Percentiles rank a stretch among this genome's conserved stretches.
These are phyloP conservation scores for Ceyx cyanopectus DNA, from an alignment of 2,113 vertebrate genomes.

Conservation along the genomic window DNA sequence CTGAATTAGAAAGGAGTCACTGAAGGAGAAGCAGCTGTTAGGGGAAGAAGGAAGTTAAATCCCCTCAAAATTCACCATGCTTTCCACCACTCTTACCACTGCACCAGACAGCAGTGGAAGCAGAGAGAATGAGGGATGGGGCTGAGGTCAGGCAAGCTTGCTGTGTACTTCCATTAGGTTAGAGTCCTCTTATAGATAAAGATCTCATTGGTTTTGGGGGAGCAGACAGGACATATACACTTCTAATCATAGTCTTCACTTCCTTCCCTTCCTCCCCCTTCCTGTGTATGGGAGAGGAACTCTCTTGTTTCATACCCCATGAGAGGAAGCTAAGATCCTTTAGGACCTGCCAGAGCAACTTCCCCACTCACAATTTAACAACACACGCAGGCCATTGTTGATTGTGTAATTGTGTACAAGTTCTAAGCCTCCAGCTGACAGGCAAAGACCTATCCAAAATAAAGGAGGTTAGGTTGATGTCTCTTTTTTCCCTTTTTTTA, in stretches of 20 bases:
- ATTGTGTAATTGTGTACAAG: neutral
- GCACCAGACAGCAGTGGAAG: neutral
- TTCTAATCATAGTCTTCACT: neutral
- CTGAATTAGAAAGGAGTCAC: neutral
- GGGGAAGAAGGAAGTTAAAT: neutral
- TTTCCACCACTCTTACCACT: neutral
- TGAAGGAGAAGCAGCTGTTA: neutral
- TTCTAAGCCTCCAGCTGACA: neutral
- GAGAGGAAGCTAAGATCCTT: neutral
- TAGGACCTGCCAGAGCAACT: neutral
- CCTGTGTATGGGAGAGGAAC: neutral
- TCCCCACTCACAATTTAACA: neutral
- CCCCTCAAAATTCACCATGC: neutral
- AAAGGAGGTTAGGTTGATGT: neutral
- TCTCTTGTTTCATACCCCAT: neutral
- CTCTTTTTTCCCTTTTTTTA: accelerated
- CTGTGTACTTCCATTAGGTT: neutral
- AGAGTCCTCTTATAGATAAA: neutral
- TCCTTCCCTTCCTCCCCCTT: neutral
- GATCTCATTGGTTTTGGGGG: neutral
- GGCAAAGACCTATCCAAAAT: neutral
- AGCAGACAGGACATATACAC: neutral
- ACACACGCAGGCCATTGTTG: neutral
- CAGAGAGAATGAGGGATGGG: accelerated
- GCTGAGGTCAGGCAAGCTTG: neutral